Conservation (phyloP, 2,888 invertebrate genomes). For the Habroteleia sp. region DNA sequence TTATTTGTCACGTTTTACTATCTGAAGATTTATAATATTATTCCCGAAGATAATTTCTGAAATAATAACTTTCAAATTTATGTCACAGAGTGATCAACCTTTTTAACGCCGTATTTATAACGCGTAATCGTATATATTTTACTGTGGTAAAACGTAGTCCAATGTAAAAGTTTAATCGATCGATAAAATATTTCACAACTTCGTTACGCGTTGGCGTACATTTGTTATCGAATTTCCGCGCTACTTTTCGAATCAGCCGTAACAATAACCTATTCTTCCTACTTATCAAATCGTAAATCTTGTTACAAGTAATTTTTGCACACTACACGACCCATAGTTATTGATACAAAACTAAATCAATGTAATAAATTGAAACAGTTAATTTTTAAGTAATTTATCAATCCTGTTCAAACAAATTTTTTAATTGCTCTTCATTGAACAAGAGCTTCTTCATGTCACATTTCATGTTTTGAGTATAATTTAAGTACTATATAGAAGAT, state of each 20-base stretch:
- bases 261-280: constrained; percentile 53
- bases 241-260: constrained; percentile 47
- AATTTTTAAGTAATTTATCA: too few relatives aligned
- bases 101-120: not conserved
- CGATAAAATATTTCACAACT: constrained; percentile 43
- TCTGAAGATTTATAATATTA: too few relatives aligned
- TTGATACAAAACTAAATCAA: constrained; percentile 17
- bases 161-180: constrained; percentile 37
- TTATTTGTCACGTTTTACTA: too few relatives aligned
- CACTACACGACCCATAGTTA: constrained; percentile 9
- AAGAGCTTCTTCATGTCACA: too few relatives aligned
- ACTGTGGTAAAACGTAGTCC: constrained; percentile 30
- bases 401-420: too few relatives aligned
- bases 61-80: not conserved
- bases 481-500: too few relatives aligned
- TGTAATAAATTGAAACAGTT: too few relatives aligned
- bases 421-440: too few relatives aligned
- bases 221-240: constrained; percentile 53
- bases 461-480: too few relatives aligned
- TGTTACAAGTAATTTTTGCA: constrained; percentile 41
- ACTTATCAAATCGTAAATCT: constrained; percentile 44
- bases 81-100: not conserved
- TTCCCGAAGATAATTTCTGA: too few relatives aligned
- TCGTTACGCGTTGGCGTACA: constrained; percentile 26
- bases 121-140: constrained; percentile 24